Conservation (phyloP, 2,888 invertebrate genomes). For the Tenthredo scrophulariae region DNA sequence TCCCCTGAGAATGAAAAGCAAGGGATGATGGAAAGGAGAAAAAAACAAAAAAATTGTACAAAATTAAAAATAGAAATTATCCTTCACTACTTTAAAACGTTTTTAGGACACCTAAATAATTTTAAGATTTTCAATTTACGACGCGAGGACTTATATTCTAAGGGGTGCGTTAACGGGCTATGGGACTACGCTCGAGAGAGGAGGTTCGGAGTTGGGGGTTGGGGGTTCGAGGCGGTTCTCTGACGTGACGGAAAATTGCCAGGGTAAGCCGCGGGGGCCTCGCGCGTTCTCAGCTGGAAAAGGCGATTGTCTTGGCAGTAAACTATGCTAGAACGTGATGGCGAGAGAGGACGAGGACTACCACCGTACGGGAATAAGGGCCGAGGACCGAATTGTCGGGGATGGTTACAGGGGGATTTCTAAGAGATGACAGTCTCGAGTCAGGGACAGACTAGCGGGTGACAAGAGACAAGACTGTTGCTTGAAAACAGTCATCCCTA, state of each 20-base stretch:
- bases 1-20: neutral
- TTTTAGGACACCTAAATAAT: neutral
- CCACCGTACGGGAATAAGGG: slow-evolving; percentile 5
- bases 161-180: slow-evolving; percentile 11
- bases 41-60: neutral
- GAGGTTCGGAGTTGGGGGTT: neutral
- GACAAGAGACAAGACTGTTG: slow-evolving; percentile 32
- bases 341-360: neutral
- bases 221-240: slow-evolving; percentile 6
- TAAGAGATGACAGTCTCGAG: slow-evolving; percentile 12
- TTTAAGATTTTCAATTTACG: slow-evolving; percentile 27
- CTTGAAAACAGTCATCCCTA: slow-evolving; percentile 20
- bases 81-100: neutral
- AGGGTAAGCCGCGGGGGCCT: slow-evolving; percentile 27
- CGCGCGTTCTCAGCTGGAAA: slow-evolving; percentile 32
- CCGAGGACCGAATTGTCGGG: neutral
- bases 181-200: neutral
- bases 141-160: slow-evolving; percentile 13
- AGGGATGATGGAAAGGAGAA: neutral
- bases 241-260: slow-evolving; percentile 47
- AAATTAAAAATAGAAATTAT: neutral
- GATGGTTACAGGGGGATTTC: slow-evolving; percentile 31
- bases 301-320: slow-evolving; percentile 47
- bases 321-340: slow-evolving; percentile 44
- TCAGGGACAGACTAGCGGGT: slow-evolving; percentile 13